phyloP scores from a whole-genome alignment of 2,113 vertebrate genomes.

The Acanthisitta chloris region DNA sequence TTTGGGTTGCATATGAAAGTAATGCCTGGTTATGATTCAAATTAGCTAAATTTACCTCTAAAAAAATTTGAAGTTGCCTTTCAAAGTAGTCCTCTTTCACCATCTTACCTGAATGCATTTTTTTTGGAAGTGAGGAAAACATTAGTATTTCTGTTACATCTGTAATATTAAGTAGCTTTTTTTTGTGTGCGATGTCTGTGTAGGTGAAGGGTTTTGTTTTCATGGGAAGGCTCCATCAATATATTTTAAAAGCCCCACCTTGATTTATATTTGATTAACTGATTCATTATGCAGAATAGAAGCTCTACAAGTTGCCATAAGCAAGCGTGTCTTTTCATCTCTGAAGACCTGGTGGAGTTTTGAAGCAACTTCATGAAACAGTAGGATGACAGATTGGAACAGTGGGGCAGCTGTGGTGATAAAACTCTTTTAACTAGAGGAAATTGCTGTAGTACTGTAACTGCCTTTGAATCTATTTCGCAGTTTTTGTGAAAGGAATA shows the following conservation, averaged over 20 bases:
- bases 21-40: not conserved
- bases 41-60: not conserved
- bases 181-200: not conserved
- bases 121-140: not conserved
- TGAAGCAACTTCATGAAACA: not conserved
- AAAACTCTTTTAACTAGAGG: not conserved
- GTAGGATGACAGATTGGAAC: not conserved
- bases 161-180: not conserved
- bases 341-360: not conserved
- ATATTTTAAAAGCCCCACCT: not conserved
- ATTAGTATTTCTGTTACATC: not conserved
- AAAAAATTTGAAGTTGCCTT: not conserved
- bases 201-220: not conserved
- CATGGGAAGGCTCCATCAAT: not conserved
- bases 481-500: not conserved
- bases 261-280: not conserved
- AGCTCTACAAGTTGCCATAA: not conserved
- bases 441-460: not conserved
- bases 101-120: not conserved
- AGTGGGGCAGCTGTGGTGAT: not conserved
- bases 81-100: not conserved
- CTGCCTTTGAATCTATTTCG: not conserved
- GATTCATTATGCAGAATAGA: not conserved
- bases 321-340: not conserved
- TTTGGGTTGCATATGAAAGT: not conserved